Evolutionary conservation across 2,888 invertebrate species (phyloP), one percentile per base, ranked within the genome.

Genomic region (Conops quadrifasciatus): DNA sequence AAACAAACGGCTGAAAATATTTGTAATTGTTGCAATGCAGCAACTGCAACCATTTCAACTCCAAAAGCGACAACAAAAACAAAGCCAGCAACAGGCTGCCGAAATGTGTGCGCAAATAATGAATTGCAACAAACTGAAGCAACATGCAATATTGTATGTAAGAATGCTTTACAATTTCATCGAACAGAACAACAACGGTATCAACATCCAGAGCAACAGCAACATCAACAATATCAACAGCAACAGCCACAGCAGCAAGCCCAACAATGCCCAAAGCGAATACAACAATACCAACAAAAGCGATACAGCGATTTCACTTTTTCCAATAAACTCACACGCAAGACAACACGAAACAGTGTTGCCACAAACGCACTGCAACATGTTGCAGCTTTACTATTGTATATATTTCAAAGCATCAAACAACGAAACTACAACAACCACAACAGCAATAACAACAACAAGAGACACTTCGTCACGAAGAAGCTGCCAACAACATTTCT

Each of bases 371-470:
- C 19, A 11, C 0, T 66, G 26, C 64, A 70, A 71, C 67, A 67
- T 67, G 47, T 65, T 59, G 60, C 69, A 64, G 63, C 15, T 62
- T 62, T 28, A 73, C 64, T 49, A 11, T n/a, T 58, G 75, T 71
- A 58, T 58, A 21, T 21, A 19, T 16, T 58, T 28, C 70, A 65
- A 70, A n/a, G 71, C 80, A 80, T 80, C 78, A 76, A 80, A 79
- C 76, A 74, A 73, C 73, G 70, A 75, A 74, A 76, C 72, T 74
- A 60, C 24, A 49, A 47, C 16, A 43, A 45, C 30, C 64, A 63
- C 49, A 30, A 70, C 28, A 70, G 24, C 64, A 58, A 47, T 71
- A 66, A 43, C 70, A 65, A 56, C 62, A 60, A 13, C 36, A 58
- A 58, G 2, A 58, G 26, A 58, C 24, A 13, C 58, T 28, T 24